A percentile compares a stretch with the other conserved stretches of the same genome.
phyloP scores from a whole-genome alignment of 2,797 vertebrate genomes.

The Trichosurus vulpecula region DNA sequence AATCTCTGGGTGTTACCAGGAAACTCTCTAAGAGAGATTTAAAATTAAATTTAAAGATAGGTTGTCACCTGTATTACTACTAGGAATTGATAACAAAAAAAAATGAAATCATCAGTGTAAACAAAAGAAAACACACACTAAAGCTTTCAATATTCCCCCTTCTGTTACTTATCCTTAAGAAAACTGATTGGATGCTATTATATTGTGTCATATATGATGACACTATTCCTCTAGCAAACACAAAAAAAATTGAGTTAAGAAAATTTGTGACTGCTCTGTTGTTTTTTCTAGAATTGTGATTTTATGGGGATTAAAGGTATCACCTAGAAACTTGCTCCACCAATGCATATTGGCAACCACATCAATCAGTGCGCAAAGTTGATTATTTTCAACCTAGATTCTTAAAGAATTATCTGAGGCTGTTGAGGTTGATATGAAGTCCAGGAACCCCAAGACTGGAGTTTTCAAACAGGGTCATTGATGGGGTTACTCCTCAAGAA shows the following conservation, averaged over 20 bases:
- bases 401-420: not conserved
- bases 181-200: not conserved
- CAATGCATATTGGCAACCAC: not conserved
- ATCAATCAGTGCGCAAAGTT: not conserved
- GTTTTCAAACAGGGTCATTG: too few relatives aligned
- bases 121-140: not conserved
- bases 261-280: not conserved
- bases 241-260: not conserved
- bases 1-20: not conserved
- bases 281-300: not conserved
- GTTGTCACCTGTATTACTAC: not conserved
- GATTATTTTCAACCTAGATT: not conserved
- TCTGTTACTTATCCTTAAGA: not conserved
- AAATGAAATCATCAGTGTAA: not conserved
- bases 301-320: not conserved
- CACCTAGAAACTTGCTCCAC: not conserved
- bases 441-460: too few relatives aligned
- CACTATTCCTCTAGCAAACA: not conserved
- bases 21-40: not conserved
- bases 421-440: too few relatives aligned
- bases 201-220: not conserved
- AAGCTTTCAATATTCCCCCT: not conserved
- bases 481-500: too few relatives aligned
- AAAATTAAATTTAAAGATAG: not conserved
- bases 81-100: not conserved